Percentiles rank a stretch among this genome's conserved stretches.
Conservation (phyloP, 2,797 vertebrate species). For the Molossus molossus region DNA sequence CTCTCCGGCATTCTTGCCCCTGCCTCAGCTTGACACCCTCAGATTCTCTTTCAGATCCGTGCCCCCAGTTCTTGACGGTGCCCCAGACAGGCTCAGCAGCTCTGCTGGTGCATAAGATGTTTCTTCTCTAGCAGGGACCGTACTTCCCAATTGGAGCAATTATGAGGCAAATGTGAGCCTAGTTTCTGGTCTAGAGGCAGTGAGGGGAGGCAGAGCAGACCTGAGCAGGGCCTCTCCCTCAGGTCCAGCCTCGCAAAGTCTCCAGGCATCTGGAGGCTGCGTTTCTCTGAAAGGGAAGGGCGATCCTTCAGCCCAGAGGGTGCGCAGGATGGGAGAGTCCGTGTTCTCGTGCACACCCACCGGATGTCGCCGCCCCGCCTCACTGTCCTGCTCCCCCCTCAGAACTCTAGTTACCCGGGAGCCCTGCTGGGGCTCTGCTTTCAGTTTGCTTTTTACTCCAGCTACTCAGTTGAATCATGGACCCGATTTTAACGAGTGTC, state of each 20-base stretch:
- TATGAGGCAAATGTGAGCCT: neutral
- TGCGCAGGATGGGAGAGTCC: neutral
- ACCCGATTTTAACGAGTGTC: constrained; percentile 40
- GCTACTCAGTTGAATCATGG: neutral
- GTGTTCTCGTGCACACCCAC: neutral
- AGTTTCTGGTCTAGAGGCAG: neutral
- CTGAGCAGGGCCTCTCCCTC: neutral
- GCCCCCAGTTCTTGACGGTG: neutral
- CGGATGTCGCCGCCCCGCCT: neutral
- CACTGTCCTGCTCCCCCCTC: neutral
- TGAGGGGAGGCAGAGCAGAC: neutral
- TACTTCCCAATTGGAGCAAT: neutral
- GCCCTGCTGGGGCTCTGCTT: neutral
- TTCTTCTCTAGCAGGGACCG: neutral
- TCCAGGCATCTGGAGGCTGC: neutral
- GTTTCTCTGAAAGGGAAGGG: constrained; percentile 34
- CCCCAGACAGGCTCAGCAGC: neutral
- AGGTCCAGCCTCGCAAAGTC: neutral
- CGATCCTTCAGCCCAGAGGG: neutral
- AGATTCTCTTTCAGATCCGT: neutral
- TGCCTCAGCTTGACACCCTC: neutral
- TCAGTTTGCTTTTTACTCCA: constrained; percentile 27
- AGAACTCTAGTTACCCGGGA: neutral
- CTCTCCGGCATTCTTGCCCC: neutral
- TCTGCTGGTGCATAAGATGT: neutral